Percentiles rank a stretch among this genome's conserved stretches.
phyloP scores from a whole-genome alignment of 2,888 invertebrate species.

The Papilio gigon region DNA sequence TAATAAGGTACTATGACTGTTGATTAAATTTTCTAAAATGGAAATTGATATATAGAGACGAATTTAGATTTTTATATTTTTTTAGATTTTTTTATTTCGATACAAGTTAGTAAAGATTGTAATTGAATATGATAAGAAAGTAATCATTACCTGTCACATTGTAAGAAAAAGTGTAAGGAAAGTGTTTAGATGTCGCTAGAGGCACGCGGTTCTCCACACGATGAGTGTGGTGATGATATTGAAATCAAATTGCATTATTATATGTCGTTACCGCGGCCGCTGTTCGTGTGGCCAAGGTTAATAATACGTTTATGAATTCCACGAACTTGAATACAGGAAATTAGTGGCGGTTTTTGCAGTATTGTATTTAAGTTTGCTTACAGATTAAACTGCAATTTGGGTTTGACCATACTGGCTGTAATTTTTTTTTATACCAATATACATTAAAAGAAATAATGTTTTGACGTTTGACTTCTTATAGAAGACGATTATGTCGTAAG shows the following conservation, averaged over 20 bases:
- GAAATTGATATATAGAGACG: too few relatives aligned
- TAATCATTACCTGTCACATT: background rate
- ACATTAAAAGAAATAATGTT: background rate
- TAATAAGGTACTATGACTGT: too few relatives aligned
- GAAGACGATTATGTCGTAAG: background rate
- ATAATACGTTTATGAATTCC: slow-evolving; percentile 22
- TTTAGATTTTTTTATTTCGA: too few relatives aligned
- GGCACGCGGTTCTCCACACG: slow-evolving; percentile 1
- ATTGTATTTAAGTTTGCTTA: slow-evolving; percentile 8
- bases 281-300: slow-evolving; percentile 18
- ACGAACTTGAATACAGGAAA: slow-evolving; percentile 17
- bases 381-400: slow-evolving; percentile 1
- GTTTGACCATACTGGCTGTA: background rate
- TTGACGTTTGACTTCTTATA: too few relatives aligned
- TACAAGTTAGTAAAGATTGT: too few relatives aligned
- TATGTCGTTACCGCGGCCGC: slow-evolving; percentile 9
- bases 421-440: background rate
- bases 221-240: slow-evolving; percentile 21
- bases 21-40: too few relatives aligned
- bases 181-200: background rate
- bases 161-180: background rate
- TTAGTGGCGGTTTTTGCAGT: slow-evolving; percentile 5
- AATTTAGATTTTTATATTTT: too few relatives aligned
- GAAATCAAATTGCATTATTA: slow-evolving; percentile 24
- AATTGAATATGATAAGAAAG: background rate